These are phyloP conservation scores for Chaenodraco wilsoni DNA, from an alignment of 2,797 vertebrate genomes.

Conservation along the genomic window DNA sequence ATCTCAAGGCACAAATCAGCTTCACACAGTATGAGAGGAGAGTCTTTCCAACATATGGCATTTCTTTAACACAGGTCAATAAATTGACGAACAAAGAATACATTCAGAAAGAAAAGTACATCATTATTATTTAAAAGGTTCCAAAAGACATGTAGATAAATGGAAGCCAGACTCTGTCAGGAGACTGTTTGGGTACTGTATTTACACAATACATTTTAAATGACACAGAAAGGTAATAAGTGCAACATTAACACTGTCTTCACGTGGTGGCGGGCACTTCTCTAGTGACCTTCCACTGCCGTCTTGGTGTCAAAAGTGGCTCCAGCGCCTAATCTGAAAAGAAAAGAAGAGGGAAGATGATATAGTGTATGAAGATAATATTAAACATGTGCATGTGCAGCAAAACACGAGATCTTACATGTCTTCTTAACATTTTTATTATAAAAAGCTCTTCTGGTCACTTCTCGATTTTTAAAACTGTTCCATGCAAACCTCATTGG, in stretches of 20 bases:
- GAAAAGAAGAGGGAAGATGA: slow-evolving; percentile 50
- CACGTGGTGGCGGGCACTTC: slow-evolving; percentile 43
- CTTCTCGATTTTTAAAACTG: slow-evolving; percentile 39
- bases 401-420: slow-evolving; percentile 25
- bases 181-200: slow-evolving; percentile 41
- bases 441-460: slow-evolving; percentile 54
- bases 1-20: slow-evolving; percentile 69
- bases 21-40: slow-evolving; percentile 54
- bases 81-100: slow-evolving; percentile 57
- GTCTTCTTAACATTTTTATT: slow-evolving; percentile 32
- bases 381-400: slow-evolving; percentile 25
- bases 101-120: slow-evolving; percentile 69
- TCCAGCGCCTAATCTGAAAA: slow-evolving; percentile 81
- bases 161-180: slow-evolving; percentile 33
- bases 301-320: slow-evolving; percentile 85
- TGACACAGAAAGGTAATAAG: slow-evolving; percentile 62
- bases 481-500: slow-evolving; percentile 77
- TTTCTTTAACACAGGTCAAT: slow-evolving; percentile 39
- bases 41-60: slow-evolving; percentile 36
- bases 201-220: slow-evolving; percentile 45
- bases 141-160: slow-evolving; percentile 30
- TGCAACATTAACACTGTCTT: slow-evolving; percentile 79
- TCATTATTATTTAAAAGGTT: slow-evolving; percentile 44
- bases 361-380: not conserved
- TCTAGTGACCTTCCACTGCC: slow-evolving; percentile 82